These are phyloP conservation scores for Podilymbus podiceps DNA, from an alignment of 2,113 vertebrate species.

Conservation along the genomic window DNA sequence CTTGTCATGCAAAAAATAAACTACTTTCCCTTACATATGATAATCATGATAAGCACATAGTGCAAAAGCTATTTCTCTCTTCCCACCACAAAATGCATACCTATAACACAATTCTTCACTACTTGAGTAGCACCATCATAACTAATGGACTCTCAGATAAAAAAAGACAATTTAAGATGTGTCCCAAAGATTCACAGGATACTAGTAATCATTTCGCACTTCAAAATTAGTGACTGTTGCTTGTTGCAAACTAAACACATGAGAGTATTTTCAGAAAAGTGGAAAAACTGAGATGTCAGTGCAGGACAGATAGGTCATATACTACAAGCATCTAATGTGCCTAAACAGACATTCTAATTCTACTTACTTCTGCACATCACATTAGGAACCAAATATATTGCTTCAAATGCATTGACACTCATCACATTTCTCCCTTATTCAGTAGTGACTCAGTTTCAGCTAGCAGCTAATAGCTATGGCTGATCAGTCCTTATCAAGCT, in stretches of 20 bases:
- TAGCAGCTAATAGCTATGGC: not conserved
- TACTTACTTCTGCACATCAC: not conserved
- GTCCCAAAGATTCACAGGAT: not conserved
- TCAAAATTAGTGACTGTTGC: not conserved
- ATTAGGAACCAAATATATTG: not conserved
- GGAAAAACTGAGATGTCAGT: not conserved
- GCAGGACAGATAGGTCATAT: fast-evolving
- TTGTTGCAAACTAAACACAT: not conserved
- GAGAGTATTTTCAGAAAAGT: not conserved
- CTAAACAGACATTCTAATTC: not conserved
- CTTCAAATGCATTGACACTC: not conserved
- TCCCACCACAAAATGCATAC: not conserved
- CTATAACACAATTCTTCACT: not conserved
- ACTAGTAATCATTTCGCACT: not conserved
- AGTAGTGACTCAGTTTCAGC: not conserved
- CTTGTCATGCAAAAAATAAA: not conserved
- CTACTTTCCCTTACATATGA: not conserved
- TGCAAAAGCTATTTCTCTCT: not conserved
- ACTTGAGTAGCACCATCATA: not conserved
- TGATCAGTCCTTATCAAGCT: not conserved
- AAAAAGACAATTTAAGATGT: not conserved
- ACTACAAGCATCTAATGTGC: not conserved
- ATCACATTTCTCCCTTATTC: not conserved
- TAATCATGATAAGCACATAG: not conserved
- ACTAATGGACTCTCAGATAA: not conserved